These are phyloP conservation scores for Andrena hattorfiana DNA, from an alignment of 2,888 invertebrate genomes.

Conservation along the genomic window DNA sequence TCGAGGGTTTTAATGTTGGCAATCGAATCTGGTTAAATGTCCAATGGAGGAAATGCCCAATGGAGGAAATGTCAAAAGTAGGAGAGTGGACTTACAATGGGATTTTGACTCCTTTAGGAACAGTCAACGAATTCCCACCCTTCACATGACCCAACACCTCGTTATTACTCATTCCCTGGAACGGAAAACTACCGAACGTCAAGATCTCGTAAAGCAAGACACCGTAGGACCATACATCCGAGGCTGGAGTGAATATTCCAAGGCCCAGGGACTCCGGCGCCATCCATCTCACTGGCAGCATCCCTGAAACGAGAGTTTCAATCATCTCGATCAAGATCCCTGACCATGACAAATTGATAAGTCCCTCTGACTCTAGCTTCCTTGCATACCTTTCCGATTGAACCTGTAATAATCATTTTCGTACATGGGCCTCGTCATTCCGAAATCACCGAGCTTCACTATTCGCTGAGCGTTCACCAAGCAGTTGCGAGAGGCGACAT, in stretches of 20 bases:
- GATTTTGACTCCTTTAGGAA: slow-evolving; percentile 92
- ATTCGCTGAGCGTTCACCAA: slow-evolving; percentile 91
- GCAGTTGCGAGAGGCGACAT: slow-evolving; percentile 93
- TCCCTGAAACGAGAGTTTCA: slow-evolving; percentile 83
- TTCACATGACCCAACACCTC: slow-evolving; percentile 94
- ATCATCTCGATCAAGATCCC: neutral
- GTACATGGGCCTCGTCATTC: slow-evolving; percentile 95
- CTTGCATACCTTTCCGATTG: slow-evolving; percentile 89
- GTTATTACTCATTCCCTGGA: slow-evolving; percentile 94
- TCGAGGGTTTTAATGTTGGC: neutral
- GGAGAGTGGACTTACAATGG: slow-evolving; percentile 88
- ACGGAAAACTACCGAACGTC: slow-evolving; percentile 96
- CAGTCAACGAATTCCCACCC: slow-evolving; percentile 89
- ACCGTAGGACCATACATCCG: slow-evolving; percentile 97
- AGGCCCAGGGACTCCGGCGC: slow-evolving; percentile 94
- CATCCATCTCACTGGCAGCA: slow-evolving; percentile 97
- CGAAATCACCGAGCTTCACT: slow-evolving; percentile 94
- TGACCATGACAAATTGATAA: neutral
- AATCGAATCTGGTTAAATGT: neutral
- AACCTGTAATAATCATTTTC: slow-evolving; percentile 96
- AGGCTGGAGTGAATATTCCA: slow-evolving; percentile 93
- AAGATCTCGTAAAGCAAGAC: slow-evolving; percentile 95
- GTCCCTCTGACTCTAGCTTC: neutral
- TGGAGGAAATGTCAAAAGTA: too few species aligned
- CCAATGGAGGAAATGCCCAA: neutral